phyloP scores from a whole-genome alignment of 2,113 vertebrate species.

The Apodemus speciosus region DNA sequence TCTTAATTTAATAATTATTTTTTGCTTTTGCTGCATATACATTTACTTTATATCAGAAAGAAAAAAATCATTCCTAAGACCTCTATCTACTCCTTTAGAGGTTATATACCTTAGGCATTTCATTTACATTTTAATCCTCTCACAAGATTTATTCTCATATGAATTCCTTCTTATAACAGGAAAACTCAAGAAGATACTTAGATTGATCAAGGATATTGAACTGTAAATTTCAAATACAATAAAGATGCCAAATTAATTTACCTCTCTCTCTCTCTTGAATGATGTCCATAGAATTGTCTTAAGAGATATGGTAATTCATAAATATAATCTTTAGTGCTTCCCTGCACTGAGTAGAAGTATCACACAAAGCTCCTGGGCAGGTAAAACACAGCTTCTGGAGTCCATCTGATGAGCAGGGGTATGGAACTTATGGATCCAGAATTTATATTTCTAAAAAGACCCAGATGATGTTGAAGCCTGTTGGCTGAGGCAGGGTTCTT shows the following conservation, averaged over 20 bases:
- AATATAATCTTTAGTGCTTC: not conserved
- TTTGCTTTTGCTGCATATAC: not conserved
- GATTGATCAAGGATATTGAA: not conserved
- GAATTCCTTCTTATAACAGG: not conserved
- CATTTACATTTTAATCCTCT: not conserved
- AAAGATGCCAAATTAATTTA: slow-evolving; percentile 13
- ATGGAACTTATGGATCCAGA: not conserved
- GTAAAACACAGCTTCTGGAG: not conserved
- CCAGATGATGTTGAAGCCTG: not conserved
- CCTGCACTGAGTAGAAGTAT: not conserved
- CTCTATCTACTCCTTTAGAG: not conserved
- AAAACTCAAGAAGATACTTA: not conserved
- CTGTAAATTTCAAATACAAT: slow-evolving; percentile 21
- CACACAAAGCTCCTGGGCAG: not conserved
- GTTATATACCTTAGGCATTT: not conserved
- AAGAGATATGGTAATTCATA: not conserved
- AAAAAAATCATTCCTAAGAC: not conserved
- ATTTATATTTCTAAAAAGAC: slow-evolving; percentile 4
- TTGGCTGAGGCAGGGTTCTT: not conserved
- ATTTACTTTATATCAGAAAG: not conserved
- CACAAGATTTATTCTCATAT: not conserved
- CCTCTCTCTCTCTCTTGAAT: not conserved
- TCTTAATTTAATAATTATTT: not conserved
- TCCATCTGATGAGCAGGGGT: not conserved
- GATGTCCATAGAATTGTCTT: not conserved